phyloP scores from a whole-genome alignment of 2,113 vertebrate species.

The Hymenochirus boettgeri region DNA sequence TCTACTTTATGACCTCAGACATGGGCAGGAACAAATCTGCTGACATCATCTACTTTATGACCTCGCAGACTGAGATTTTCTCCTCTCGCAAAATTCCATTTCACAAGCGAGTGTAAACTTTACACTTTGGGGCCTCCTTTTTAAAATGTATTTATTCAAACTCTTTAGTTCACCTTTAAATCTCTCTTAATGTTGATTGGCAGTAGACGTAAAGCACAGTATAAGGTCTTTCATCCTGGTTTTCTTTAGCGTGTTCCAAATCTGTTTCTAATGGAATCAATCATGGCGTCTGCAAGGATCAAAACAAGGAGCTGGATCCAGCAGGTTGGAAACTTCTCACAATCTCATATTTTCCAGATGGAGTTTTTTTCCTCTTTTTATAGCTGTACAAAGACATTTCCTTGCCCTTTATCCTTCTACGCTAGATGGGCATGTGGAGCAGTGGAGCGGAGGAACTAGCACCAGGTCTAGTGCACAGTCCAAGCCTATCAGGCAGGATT shows the following conservation, averaged over 20 bases:
- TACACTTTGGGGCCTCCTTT: too few relatives aligned
- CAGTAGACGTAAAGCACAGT: background rate
- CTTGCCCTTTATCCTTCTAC: slow-evolving; percentile 2
- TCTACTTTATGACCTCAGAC: too few relatives aligned
- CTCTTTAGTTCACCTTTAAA: too few relatives aligned
- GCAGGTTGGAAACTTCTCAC: slow-evolving; percentile 7
- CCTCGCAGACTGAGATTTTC: too few relatives aligned
- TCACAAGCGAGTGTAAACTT: too few relatives aligned
- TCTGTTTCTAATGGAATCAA: slow-evolving; percentile 14
- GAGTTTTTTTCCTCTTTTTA: too few relatives aligned
- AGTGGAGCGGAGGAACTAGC: background rate
- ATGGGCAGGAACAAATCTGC: too few relatives aligned
- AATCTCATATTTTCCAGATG: slow-evolving; percentile 16
- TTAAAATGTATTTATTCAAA: too few relatives aligned
- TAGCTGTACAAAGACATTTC: slow-evolving; percentile 4
- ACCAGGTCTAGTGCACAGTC: background rate
- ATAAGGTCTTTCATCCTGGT: too few relatives aligned
- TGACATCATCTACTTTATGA: too few relatives aligned
- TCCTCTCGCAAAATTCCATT: too few relatives aligned
- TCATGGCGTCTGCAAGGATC: slow-evolving; percentile 6
- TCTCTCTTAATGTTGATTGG: too few relatives aligned
- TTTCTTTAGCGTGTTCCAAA: slow-evolving; percentile 2
- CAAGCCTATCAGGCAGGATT: background rate
- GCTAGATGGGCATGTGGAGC: background rate
- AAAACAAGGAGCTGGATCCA: slow-evolving; percentile 5